phyloP scores from a whole-genome alignment of 2,888 invertebrate species.

The Linnaemya vulpina region DNA sequence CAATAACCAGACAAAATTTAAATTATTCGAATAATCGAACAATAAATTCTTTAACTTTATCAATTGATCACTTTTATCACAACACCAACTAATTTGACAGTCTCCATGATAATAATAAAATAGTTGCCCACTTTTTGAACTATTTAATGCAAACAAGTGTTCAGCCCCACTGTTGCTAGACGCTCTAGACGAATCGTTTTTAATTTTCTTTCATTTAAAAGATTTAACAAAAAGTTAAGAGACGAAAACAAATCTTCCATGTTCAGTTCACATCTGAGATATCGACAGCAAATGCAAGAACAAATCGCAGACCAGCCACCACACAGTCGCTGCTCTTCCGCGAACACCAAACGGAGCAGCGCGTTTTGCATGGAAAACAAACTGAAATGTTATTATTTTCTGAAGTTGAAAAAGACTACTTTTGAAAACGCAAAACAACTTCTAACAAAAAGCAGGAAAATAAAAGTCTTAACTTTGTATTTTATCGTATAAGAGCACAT shows the following conservation, averaged over 20 bases:
- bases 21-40: too few relatives aligned
- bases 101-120: too few relatives aligned
- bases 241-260: constrained; percentile 36
- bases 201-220: not conserved
- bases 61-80: too few relatives aligned
- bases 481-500: constrained; percentile 3
- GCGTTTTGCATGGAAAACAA: constrained; percentile 44
- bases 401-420: constrained; percentile 1
- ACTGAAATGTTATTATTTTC: constrained; percentile 7
- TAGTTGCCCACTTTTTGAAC: too few relatives aligned
- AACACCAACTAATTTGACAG: too few relatives aligned
- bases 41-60: too few relatives aligned
- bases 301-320: constrained; percentile 43
- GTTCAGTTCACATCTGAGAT: constrained; percentile 49
- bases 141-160: too few relatives aligned
- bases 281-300: constrained; percentile 63
- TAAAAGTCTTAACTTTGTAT: not conserved
- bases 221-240: constrained; percentile 20
- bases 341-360: not conserved
- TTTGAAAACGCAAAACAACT: constrained; percentile 37
- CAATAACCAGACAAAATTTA: too few relatives aligned
- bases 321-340: not conserved
- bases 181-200: not conserved
- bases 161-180: constrained; percentile 22
- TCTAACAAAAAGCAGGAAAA: constrained; percentile 11